A percentile compares a stretch with the other conserved stretches of the same genome.
These are phyloP conservation scores for Hyphantria cunea DNA, from an alignment of 1,140 invertebrate species.

Conservation along the genomic window DNA sequence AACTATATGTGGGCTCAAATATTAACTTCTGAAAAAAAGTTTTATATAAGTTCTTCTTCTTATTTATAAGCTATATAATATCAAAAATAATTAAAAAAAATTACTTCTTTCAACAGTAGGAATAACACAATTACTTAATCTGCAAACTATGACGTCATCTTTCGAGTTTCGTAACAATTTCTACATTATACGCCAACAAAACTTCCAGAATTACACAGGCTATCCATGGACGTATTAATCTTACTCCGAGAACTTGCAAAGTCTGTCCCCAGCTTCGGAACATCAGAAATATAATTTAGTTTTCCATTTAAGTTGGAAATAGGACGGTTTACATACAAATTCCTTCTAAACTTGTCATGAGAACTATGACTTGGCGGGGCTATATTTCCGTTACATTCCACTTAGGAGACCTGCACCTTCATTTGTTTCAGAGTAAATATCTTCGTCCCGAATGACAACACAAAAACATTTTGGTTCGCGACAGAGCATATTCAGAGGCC, in stretches of 20 bases:
- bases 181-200: neutral
- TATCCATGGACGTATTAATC: conserved; percentile 30
- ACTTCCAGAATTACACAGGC: conserved; percentile 14
- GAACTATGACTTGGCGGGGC: conserved; percentile 13
- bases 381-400: conserved; percentile 20
- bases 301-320: conserved; percentile 32
- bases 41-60: no score
- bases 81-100: no score
- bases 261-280: conserved; percentile 23
- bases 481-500: conserved; percentile 25
- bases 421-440: conserved; percentile 35
- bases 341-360: conserved; percentile 28
- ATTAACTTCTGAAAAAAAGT: no score
- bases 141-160: no score
- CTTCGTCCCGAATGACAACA: conserved; percentile 26
- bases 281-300: conserved; percentile 34
- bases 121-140: no score
- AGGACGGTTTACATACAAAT: conserved; percentile 30
- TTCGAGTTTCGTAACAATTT: no score
- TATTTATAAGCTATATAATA: no score
- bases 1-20: no score
- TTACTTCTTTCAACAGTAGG: no score
- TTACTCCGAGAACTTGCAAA: conserved; percentile 26
- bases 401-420: conserved; percentile 37
- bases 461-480: conserved; percentile 34